Conservation (phyloP, 1,140 invertebrate species). For the Aporrectodea caliginosa region DNA sequence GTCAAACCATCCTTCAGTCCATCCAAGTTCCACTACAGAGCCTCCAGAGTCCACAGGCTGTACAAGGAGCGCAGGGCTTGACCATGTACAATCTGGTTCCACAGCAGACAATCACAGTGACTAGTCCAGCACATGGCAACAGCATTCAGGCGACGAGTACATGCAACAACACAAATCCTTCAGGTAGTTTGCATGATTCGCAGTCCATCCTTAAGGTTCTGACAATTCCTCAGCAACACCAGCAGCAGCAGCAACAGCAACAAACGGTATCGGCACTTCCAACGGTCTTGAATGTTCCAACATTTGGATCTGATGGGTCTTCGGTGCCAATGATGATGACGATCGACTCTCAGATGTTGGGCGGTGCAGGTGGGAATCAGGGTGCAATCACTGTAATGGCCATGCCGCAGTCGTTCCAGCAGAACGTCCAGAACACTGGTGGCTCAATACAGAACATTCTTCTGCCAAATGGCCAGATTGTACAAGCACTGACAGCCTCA, state of each 20-base stretch:
- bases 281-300: conserved; percentile 8
- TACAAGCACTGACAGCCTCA: conserved; percentile 35
- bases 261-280: conserved; percentile 28
- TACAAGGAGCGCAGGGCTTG: neutral
- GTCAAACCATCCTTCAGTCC: conserved; percentile 88
- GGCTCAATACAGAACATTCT: conserved; percentile 35
- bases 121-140: too few species aligned
- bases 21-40: conserved; percentile 62
- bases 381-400: neutral
- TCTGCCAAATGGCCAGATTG: conserved; percentile 46
- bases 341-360: conserved; percentile 36
- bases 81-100: neutral
- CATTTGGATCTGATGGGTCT: neutral
- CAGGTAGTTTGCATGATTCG: too few species aligned
- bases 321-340: conserved; percentile 15
- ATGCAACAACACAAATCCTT: neutral
- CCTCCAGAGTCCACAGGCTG: conserved; percentile 37
- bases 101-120: neutral
- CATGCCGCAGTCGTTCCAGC: neutral
- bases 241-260: conserved; percentile 52
- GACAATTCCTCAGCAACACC: conserved; percentile 48
- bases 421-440: neutral
- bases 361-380: neutral
- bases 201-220: conserved; percentile 21
- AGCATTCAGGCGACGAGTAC: neutral